A percentile compares a stretch with the other conserved stretches of the same genome.
phyloP scores from a whole-genome alignment of 2,113 vertebrate genomes.

The Notiomystis cincta region DNA sequence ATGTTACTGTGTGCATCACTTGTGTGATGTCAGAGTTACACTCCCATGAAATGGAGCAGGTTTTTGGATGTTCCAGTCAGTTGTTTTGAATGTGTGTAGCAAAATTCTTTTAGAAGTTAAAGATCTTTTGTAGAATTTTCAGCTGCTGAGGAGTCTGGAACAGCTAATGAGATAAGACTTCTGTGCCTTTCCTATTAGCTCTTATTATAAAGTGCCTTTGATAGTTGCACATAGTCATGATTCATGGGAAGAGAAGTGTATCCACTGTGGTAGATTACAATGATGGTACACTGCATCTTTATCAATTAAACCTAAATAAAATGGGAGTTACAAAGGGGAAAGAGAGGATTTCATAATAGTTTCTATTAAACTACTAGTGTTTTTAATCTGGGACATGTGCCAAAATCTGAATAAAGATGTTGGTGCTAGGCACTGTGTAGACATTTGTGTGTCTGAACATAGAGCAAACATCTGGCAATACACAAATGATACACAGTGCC shows the following conservation, averaged over 20 bases:
- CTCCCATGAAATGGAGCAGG: neutral
- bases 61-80: neutral
- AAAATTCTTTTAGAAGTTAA: neutral
- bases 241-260: neutral
- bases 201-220: neutral
- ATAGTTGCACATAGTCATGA: neutral
- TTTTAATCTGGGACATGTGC: neutral
- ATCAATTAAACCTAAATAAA: neutral
- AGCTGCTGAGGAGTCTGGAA: neutral
- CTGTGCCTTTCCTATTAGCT: neutral
- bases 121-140: neutral
- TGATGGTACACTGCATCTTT: neutral
- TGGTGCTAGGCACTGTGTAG: neutral
- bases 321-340: neutral
- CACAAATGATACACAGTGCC: neutral
- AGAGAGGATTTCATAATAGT: neutral
- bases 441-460: neutral
- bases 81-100: neutral
- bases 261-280: neutral
- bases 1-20: neutral
- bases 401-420: neutral
- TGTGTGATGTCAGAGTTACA: neutral
- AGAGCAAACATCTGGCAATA: neutral
- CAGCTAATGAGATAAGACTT: neutral
- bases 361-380: neutral